phyloP scores from a whole-genome alignment of 2,888 invertebrate genomes.

The Autographa pulchrina region DNA sequence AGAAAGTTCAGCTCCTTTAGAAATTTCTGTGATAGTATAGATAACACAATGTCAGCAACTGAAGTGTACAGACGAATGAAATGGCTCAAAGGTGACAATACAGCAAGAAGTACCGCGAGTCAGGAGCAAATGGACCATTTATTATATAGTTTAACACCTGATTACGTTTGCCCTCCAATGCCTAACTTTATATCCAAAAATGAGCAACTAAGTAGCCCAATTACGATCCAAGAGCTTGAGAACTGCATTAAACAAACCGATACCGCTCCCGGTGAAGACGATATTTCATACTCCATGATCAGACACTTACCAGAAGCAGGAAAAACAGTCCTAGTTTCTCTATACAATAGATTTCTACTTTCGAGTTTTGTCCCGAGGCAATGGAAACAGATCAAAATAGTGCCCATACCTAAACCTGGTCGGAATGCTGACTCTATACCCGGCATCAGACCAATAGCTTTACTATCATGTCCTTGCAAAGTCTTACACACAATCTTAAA shows the following conservation, averaged over 20 bases:
- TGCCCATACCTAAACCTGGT: constrained; percentile 15
- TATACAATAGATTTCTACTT: constrained; percentile 11
- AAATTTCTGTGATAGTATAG: constrained; percentile 6
- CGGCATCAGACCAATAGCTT: constrained; percentile 10
- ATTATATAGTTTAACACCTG: not conserved
- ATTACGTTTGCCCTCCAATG: not conserved
- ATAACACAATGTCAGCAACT: not conserved
- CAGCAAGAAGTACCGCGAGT: not conserved
- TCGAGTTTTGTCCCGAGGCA: constrained; percentile 12
- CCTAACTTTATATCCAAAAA: constrained; percentile 3
- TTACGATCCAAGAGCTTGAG: not conserved
- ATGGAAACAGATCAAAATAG: constrained; percentile 11
- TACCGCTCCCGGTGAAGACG: constrained; percentile 10
- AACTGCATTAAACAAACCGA: constrained; percentile 5
- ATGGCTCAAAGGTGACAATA: constrained; percentile 7
- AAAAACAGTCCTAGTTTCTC: not conserved
- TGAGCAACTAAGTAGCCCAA: not conserved
- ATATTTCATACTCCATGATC: constrained; percentile 18
- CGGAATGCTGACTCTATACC: not conserved
- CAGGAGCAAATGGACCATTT: not conserved
- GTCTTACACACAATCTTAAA: constrained; percentile 10
- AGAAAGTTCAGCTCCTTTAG: not conserved
- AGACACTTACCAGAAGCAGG: not conserved
- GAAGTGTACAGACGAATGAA: constrained; percentile 6
- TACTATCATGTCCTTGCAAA: constrained; percentile 11